Conservation (phyloP, 2,797 vertebrate genomes). For the Oophaga sylvatica region DNA sequence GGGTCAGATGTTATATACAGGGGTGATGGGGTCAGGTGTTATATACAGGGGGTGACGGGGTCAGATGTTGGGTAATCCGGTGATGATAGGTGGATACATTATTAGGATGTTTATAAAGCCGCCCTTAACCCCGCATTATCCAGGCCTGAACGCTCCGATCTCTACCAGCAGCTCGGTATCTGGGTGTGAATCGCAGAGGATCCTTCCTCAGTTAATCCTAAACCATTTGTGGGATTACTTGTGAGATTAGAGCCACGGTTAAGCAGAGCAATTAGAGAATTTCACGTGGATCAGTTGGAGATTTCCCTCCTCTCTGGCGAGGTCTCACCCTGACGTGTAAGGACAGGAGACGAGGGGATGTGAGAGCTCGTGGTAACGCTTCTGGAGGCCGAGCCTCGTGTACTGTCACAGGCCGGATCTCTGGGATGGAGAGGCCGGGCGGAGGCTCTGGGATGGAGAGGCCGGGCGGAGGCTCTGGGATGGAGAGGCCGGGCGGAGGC, state of each 20-base stretch:
- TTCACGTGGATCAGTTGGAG: neutral
- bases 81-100: neutral
- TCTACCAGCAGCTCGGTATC: neutral
- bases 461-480: too few species aligned
- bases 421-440: too few species aligned
- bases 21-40: too few species aligned
- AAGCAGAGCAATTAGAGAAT: conserved; percentile 38
- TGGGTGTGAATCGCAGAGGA: neutral
- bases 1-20: too few species aligned
- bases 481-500: too few species aligned
- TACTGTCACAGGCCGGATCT: too few species aligned
- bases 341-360: too few species aligned
- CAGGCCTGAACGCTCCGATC: neutral
- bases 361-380: too few species aligned
- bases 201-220: conserved; percentile 12
- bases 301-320: neutral
- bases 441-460: too few species aligned
- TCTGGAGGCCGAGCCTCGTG: too few species aligned
- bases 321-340: neutral
- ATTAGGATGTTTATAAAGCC: neutral
- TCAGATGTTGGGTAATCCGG: neutral
- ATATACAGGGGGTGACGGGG: too few species aligned
- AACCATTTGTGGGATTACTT: conserved; percentile 37
- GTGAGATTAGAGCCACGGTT: conserved; percentile 14
- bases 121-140: neutral